phyloP scores from a whole-genome alignment of 2,797 vertebrate species.

The Gymnodraco acuticeps region DNA sequence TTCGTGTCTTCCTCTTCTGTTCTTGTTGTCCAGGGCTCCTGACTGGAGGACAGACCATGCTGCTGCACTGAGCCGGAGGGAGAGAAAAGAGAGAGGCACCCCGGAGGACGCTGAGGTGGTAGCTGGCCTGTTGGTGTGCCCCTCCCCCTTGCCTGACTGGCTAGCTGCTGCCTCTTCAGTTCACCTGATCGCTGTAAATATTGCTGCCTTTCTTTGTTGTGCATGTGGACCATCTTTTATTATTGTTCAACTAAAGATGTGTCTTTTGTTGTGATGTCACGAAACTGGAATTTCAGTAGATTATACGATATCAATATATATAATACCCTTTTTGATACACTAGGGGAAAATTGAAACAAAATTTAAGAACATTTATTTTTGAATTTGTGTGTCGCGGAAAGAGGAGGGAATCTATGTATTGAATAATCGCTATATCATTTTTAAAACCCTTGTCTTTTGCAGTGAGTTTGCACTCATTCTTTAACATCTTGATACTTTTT shows the following conservation, averaged over 20 bases:
- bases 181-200: constrained; percentile 71
- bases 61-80: constrained; percentile 76
- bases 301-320: too few relatives aligned
- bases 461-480: too few relatives aligned
- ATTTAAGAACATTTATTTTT: too few relatives aligned
- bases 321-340: too few relatives aligned
- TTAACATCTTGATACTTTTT: not conserved
- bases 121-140: constrained; percentile 62
- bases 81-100: constrained; percentile 61
- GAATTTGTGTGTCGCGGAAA: too few relatives aligned
- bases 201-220: constrained; percentile 26
- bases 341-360: too few relatives aligned
- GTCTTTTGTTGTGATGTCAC: not conserved
- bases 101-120: constrained; percentile 73
- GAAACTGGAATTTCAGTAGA: too few relatives aligned
- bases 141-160: constrained; percentile 56
- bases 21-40: constrained; percentile 74
- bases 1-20: constrained; percentile 78
- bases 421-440: too few relatives aligned
- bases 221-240: constrained; percentile 23
- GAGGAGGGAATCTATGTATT: too few relatives aligned
- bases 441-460: too few relatives aligned
- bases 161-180: constrained; percentile 57
- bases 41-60: constrained; percentile 77
- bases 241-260: not conserved